Base-by-base conservation (phyloP, 2,113 vertebrate species). In the Australoheros scitulus region DNA sequence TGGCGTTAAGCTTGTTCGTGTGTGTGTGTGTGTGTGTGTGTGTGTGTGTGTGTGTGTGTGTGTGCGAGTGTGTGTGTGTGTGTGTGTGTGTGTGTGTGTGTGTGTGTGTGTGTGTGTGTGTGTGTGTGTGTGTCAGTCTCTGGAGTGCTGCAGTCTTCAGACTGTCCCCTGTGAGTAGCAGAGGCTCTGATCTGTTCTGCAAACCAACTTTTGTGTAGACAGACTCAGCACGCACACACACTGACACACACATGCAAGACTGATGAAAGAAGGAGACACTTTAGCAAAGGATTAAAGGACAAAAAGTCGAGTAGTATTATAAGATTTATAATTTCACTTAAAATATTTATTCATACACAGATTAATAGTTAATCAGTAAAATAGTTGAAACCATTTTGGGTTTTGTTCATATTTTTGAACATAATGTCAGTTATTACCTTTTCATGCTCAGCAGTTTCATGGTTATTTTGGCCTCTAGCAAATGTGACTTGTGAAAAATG, bases 211-310 rank as follows among this genome's bases (percentile, higher is more conserved):
- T 57, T 76, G 77, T 81, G 76, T 6, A 55, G 87, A 76, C 80
- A 78, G 1, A 83, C 52, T 74, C 8, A 65, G 57, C 76, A 87
- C 81, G 6, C 59, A 52, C 74, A 77, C n/a, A 56, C 59, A 47
- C 17, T 29, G 3, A 47, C 72, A 59, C 58, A 82, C 63, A 70
- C 5, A 78, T 24, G 89, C 85, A 93, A 93, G 82, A 74, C 92
- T 94, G 92, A 94, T 92, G 93, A 93, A 94, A 94, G 87, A 89
- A 13, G 7, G 34, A 92, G 91, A 92, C 91, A 92, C 79, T 91
- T 85, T 34, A 80, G 75, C 43, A 61, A 61, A 87, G 83, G 76
- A 93, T 84, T 86, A 87, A 85, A 87, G 32, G 47, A 77, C 32
- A 34, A 20, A 83, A 88, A 78, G 84, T 84, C 76, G 3, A 6